Evolutionary conservation across 2,113 vertebrate genomes (phyloP).

Genomic region (Cervus canadensis): DNA sequence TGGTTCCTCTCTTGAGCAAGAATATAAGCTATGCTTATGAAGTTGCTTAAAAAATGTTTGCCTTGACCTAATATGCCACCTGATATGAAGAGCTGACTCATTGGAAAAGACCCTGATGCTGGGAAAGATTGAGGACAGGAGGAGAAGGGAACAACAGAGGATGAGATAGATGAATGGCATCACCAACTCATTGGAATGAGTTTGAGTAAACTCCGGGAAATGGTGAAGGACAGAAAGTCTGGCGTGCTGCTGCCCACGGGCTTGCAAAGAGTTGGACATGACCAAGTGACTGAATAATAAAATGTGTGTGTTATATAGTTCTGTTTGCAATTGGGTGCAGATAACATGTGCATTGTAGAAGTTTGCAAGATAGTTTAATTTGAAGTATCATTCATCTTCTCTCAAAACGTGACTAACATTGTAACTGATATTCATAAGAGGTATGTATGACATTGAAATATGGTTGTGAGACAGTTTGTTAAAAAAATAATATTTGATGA

Average conservation of each 20-base stretch:
- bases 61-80: background rate
- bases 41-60: background rate
- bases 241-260: fast-evolving
- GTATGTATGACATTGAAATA: background rate
- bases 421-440: background rate
- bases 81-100: background rate
- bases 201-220: background rate
- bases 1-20: background rate
- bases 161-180: background rate
- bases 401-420: background rate
- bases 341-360: background rate
- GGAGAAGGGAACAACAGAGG: background rate
- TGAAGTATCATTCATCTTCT: background rate
- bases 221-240: background rate
- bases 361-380: background rate
- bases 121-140: background rate
- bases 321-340: background rate
- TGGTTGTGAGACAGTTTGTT: background rate
- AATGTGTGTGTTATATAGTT: background rate
- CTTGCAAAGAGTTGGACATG: background rate
- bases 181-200: background rate
- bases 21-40: background rate
- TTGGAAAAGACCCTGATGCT: background rate
- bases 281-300: fast-evolving
- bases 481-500: background rate